Evolutionary conservation across 2,113 vertebrate genomes (phyloP), one percentile per base, ranked within the genome.

Genomic region (Chlorodrepanis virens): DNA sequence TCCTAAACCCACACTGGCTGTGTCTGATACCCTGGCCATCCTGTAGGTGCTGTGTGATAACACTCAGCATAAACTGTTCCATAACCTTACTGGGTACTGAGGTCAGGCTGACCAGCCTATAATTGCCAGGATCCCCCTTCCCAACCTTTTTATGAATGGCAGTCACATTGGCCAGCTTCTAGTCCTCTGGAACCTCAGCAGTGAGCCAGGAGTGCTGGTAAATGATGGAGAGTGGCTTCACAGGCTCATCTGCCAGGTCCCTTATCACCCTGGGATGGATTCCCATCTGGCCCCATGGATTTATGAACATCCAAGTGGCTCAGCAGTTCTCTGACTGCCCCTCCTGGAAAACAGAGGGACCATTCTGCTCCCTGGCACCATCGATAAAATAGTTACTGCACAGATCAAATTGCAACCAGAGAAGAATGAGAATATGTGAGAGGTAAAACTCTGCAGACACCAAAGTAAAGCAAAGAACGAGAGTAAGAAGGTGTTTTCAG

Each of bases 371-470:
- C n/a, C n/a, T 16, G n/a, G 35, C 10, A 59, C 56, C n/a, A 59
- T 59, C 6, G 4, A 24, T 24, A 31, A 52, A 68, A 31, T 27
- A 7, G 7, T 33, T 64, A 42, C 5, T 22, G 25, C 0, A 0
- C 11, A 28, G 35, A 64, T 15, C 3, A 35, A 80, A 50, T 10
- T 57, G 17, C 31, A 57, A 29, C 11, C 21, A 64, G 21, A 70
- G 23, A 54, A 87, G 40, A 63, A 25, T 10, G 33, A 67, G 16
- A 68, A n/a, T 45, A 40, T 19, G 23, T 10, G 12, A 57, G 35
- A 80, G 23, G 10, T 29, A 82, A 33, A 60, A 33, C 5, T 6
- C 60, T 22, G 5, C 20, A 53, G 53, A 53, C 24, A 45, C 28
- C 28, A 10, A 27, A 67, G 13, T 14, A 37, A 74, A 39, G 33